A percentile compares a stretch with the other conserved stretches of the same genome.
phyloP scores from a whole-genome alignment of 2,888 invertebrate genomes.

The Lasioglossum vierecki region DNA sequence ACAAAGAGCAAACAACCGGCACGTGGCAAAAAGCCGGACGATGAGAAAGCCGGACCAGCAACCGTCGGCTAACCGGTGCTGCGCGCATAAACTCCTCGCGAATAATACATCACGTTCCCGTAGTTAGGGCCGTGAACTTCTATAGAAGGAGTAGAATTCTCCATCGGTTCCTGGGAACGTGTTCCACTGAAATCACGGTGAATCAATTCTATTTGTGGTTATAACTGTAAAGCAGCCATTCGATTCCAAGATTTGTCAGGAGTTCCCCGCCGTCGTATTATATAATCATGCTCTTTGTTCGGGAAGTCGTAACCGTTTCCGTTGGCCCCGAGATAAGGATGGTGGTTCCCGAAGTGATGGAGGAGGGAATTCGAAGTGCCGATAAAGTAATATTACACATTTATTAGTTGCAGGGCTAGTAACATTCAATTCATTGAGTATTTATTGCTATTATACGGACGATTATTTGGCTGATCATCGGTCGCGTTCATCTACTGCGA shows the following conservation, averaged over 20 bases:
- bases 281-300: conserved; percentile 46
- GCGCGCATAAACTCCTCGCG: conserved; percentile 64
- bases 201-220: conserved; percentile 65
- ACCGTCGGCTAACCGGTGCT: conserved; percentile 59
- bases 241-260: conserved; percentile 51
- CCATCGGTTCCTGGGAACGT: conserved; percentile 59
- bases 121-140: conserved; percentile 66
- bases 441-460: neutral
- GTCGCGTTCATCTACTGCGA: no score
- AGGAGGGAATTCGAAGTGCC: neutral
- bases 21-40: conserved; percentile 38
- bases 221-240: conserved; percentile 40
- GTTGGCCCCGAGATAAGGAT: conserved; percentile 16
- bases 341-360: conserved; percentile 8
- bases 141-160: conserved; percentile 64
- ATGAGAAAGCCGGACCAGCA: conserved; percentile 44
- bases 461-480: neutral
- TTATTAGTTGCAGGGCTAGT: neutral
- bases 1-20: conserved; percentile 58
- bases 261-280: conserved; percentile 47
- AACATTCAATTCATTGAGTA: neutral
- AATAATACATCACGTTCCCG: conserved; percentile 68
- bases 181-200: conserved; percentile 63
- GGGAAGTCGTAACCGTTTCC: conserved; percentile 30
- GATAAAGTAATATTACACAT: conserved; percentile 16